phyloP scores from a whole-genome alignment of 2,888 invertebrate species.

The Phyto melanocephala region DNA sequence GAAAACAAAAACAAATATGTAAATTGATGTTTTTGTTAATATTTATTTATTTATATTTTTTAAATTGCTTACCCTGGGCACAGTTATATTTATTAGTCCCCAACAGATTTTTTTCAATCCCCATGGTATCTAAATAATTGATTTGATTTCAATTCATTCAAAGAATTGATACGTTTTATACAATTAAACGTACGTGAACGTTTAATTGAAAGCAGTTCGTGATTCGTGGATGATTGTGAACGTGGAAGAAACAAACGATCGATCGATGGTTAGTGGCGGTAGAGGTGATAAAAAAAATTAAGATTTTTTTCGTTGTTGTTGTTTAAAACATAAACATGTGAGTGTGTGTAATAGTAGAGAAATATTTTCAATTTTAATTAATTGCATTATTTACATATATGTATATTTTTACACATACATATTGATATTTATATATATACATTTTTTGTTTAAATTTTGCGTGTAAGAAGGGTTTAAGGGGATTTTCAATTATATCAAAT shows the following conservation, averaged over 20 bases:
- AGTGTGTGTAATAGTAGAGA: slow-evolving; percentile 30
- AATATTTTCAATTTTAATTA: not conserved
- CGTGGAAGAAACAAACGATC: slow-evolving; percentile 14
- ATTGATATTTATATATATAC: slow-evolving; percentile 1
- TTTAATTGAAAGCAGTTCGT: slow-evolving; percentile 37
- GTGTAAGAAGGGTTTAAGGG: slow-evolving; percentile 1
- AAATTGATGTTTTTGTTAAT: slow-evolving; percentile 66
- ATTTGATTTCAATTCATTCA: slow-evolving; percentile 29
- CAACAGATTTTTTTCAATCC: slow-evolving; percentile 80
- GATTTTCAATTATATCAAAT: not conserved
- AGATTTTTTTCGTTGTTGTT: too few relatives aligned
- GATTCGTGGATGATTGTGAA: slow-evolving; percentile 20
- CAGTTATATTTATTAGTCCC: slow-evolving; percentile 80
- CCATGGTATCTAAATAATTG: slow-evolving; percentile 78
- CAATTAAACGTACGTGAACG: slow-evolving; percentile 10
- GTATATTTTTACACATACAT: too few relatives aligned
- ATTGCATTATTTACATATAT: too few relatives aligned
- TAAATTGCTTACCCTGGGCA: slow-evolving; percentile 79
- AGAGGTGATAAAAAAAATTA: slow-evolving; percentile 36
- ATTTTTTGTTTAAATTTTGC: not conserved
- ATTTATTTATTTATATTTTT: slow-evolving; percentile 4
- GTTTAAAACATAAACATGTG: slow-evolving; percentile 29
- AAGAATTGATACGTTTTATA: slow-evolving; percentile 14
- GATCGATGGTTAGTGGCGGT: slow-evolving; percentile 46
- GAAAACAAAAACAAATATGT: slow-evolving; percentile 3